A percentile compares a stretch with the other conserved stretches of the same genome.
Conservation (phyloP, 2,113 vertebrate genomes). For the chimpanzee (Pan troglodytes) region DNA sequence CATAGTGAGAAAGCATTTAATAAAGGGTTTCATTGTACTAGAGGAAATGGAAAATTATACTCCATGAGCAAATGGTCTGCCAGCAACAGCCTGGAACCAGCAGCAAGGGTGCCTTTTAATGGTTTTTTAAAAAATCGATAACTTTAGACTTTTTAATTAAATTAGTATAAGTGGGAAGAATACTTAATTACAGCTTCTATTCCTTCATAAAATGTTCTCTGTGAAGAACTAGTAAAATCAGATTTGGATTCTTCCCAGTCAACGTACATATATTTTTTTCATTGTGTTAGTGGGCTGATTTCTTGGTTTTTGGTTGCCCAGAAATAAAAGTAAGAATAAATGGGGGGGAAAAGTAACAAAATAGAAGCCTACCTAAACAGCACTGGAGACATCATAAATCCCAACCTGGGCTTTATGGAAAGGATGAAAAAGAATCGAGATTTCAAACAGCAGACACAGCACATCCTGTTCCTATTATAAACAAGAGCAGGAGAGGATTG, state of each 20-base stretch:
- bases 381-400: conserved; percentile 31
- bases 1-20: conserved; percentile 73
- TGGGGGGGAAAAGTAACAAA: neutral
- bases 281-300: neutral
- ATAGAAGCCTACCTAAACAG: conserved; percentile 33
- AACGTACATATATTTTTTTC: neutral
- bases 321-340: conserved; percentile 55
- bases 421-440: conserved; percentile 22
- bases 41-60: conserved; percentile 74
- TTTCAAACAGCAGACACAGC: conserved; percentile 57
- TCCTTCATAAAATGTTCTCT: conserved; percentile 63
- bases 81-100: conserved; percentile 61
- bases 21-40: conserved; percentile 71
- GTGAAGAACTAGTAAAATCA: conserved; percentile 46
- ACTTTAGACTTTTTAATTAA: conserved; percentile 72
- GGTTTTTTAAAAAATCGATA: conserved; percentile 66
- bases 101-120: conserved; percentile 38
- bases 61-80: conserved; percentile 48
- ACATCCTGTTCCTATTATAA: conserved; percentile 58
- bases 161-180: conserved; percentile 63
- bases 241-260: conserved; percentile 37
- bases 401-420: neutral
- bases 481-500: conserved; percentile 50
- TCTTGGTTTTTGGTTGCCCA: conserved; percentile 1
- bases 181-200: conserved; percentile 62